phyloP scores from a whole-genome alignment of 2,888 invertebrate species.

The Tridacna crocea region DNA sequence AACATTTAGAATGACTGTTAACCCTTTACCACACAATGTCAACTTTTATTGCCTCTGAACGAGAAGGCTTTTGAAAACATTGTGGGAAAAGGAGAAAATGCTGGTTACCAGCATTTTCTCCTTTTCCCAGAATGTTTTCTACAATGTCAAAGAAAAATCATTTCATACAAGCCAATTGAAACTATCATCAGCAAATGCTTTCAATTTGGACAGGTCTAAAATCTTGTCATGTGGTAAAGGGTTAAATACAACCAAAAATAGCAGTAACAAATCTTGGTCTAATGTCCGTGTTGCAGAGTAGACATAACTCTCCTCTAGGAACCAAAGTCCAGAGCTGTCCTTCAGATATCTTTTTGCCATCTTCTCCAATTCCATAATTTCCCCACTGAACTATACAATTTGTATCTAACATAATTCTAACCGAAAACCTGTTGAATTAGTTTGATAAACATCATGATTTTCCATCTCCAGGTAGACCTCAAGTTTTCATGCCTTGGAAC shows the following conservation, averaged over 20 bases:
- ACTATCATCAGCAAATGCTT: not conserved
- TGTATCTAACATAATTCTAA: too few species aligned
- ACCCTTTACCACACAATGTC: not conserved
- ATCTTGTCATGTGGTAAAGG: not conserved
- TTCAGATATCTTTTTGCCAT: not conserved
- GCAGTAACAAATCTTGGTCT: too few species aligned
- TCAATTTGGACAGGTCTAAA: not conserved
- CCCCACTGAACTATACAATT: too few species aligned
- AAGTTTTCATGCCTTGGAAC: too few species aligned
- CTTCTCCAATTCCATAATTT: not conserved
- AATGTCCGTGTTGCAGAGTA: not conserved
- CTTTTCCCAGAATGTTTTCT: not conserved
- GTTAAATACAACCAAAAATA: not conserved
- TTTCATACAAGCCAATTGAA: not conserved
- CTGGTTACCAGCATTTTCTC: not conserved
- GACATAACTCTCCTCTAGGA: not conserved
- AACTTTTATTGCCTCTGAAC: not conserved
- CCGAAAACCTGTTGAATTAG: too few species aligned
- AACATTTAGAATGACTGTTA: too few species aligned
- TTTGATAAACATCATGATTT: too few species aligned
- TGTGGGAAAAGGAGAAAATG: conserved; percentile 6
- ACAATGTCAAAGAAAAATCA: not conserved
- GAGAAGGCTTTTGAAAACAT: not conserved
- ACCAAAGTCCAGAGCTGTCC: not conserved
- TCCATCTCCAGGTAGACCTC: too few species aligned